These are phyloP conservation scores for Lucinisca nassula DNA, from an alignment of 2,888 invertebrate genomes.

Conservation along the genomic window DNA sequence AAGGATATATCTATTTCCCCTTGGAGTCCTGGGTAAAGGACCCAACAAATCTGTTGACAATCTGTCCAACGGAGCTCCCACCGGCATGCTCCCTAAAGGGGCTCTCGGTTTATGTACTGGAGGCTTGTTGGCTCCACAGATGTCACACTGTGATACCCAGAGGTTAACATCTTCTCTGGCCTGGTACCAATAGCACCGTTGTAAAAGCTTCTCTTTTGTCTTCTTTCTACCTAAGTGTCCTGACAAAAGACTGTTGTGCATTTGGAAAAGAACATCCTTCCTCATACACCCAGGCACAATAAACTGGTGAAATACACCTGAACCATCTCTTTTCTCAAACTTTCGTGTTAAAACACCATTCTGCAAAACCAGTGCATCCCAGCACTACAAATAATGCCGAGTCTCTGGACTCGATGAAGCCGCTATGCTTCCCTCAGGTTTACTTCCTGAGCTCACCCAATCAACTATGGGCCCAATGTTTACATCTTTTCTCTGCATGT, in stretches of 20 bases:
- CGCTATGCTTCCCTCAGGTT: no score
- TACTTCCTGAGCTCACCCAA: background rate
- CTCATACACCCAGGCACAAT: conserved; percentile 33
- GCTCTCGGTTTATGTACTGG: conserved; percentile 11
- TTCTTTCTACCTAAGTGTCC: conserved; percentile 59
- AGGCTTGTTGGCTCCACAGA: conserved; percentile 41
- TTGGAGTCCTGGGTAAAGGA: conserved; percentile 50
- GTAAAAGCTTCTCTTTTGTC: conserved; percentile 25
- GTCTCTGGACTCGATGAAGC: no score
- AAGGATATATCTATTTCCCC: conserved; percentile 67
- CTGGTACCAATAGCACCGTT: conserved; percentile 53
- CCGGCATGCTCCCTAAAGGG: no score
- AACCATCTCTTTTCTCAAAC: conserved; percentile 15
- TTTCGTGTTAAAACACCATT: conserved; percentile 43
- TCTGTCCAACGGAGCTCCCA: conserved; percentile 58
- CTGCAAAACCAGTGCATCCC: conserved; percentile 22
- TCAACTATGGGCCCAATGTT: conserved; percentile 30
- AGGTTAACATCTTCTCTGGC: conserved; percentile 36
- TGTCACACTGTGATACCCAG: conserved; percentile 43
- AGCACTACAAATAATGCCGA: conserved; percentile 34
- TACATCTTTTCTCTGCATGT: conserved; percentile 32
- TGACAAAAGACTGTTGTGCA: conserved; percentile 39
- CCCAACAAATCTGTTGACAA: conserved; percentile 56
- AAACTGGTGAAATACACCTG: conserved; percentile 32
- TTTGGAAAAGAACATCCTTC: conserved; percentile 25